Evolutionary conservation across 2,888 invertebrate species (phyloP).

Genomic region (Ophonus ardosiacus): DNA sequence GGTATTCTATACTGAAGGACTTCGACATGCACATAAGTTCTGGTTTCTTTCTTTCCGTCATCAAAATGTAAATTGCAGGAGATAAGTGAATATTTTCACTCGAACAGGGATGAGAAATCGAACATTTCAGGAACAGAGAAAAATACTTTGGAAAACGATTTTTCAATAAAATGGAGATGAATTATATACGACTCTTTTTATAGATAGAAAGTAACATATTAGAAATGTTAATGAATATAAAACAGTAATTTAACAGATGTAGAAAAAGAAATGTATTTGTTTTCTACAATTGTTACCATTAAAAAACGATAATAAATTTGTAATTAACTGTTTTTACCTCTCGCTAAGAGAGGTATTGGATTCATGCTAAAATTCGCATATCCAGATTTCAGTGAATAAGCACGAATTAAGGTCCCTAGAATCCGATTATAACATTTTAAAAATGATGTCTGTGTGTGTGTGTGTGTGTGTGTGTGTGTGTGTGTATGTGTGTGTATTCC

Average conservation of each 20-base stretch:
- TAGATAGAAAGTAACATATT: not conserved
- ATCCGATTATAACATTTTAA: too few species aligned
- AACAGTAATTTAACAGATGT: not conserved
- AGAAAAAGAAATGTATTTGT: not conserved
- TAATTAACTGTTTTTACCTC: too few species aligned
- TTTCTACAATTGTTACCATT: not conserved
- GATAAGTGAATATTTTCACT: not conserved
- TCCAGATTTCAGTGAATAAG: too few species aligned
- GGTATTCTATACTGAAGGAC: conserved; percentile 12
- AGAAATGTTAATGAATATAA: not conserved
- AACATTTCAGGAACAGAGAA: not conserved
- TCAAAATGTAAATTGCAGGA: not conserved
- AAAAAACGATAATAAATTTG: too few species aligned
- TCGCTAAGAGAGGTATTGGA: too few species aligned
- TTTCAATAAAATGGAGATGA: not conserved
- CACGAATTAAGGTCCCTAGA: too few species aligned
- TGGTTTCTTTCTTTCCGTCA: not conserved
- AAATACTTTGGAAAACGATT: not conserved
- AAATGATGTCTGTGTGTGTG: too few species aligned
- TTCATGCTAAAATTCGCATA: too few species aligned
- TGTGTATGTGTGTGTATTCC: too few species aligned
- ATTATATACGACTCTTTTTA: not conserved
- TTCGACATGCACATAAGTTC: not conserved
- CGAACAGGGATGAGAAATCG: not conserved
- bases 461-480: too few species aligned